phyloP scores from a whole-genome alignment of 2,113 vertebrate genomes.

The Chaenogobius annularis region DNA sequence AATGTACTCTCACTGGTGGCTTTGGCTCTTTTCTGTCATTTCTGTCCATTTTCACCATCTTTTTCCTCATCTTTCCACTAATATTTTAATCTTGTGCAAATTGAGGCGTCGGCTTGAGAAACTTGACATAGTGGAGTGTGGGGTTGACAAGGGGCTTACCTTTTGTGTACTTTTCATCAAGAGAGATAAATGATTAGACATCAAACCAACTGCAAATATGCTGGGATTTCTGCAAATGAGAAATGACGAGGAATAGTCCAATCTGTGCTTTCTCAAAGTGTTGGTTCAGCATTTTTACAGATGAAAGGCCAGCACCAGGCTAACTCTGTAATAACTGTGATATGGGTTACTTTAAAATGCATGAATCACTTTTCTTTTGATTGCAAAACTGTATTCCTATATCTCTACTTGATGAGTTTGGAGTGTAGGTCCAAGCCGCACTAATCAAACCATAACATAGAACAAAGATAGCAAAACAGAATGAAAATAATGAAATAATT shows the following conservation, averaged over 20 bases:
- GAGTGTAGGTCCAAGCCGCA: background rate
- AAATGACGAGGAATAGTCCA: slow-evolving; percentile 36
- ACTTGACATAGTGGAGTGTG: slow-evolving; percentile 35
- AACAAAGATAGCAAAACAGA: too few species aligned
- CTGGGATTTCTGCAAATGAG: slow-evolving; percentile 32
- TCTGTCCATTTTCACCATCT: slow-evolving; percentile 16
- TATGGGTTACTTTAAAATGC: background rate
- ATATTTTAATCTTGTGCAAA: slow-evolving; percentile 24
- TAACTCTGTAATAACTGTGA: background rate
- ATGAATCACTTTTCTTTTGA: slow-evolving; percentile 12
- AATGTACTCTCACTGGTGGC: slow-evolving; percentile 38
- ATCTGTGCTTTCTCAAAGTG: slow-evolving; percentile 29
- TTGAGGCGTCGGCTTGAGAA: background rate
- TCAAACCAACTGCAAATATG: slow-evolving; percentile 25
- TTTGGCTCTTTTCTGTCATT: slow-evolving; percentile 26
- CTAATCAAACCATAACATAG: too few species aligned
- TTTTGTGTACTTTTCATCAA: slow-evolving; percentile 52
- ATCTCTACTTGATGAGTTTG: background rate
- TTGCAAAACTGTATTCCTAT: slow-evolving; percentile 44
- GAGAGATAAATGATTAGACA: slow-evolving; percentile 48
- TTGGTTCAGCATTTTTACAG: slow-evolving; percentile 19
- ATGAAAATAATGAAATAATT: too few species aligned
- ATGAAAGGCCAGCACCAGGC: background rate
- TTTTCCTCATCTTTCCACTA: slow-evolving; percentile 17
- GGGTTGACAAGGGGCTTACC: slow-evolving; percentile 49